Percentiles rank a stretch among this genome's conserved stretches.
phyloP scores from a whole-genome alignment of 2,888 invertebrate genomes.

The Metopia argyrocephala region DNA sequence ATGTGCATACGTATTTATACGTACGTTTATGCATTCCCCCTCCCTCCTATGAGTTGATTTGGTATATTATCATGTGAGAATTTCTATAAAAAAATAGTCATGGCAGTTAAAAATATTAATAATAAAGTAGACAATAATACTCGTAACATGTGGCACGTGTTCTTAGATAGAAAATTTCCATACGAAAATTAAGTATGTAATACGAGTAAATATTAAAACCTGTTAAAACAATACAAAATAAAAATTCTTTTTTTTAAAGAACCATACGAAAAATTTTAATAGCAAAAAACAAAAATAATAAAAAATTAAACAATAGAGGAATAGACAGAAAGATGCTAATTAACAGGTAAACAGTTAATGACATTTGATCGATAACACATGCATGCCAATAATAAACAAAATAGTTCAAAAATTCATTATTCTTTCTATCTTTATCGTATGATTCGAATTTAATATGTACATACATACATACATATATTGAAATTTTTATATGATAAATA shows the following conservation, averaged over 20 bases:
- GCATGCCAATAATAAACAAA: not conserved
- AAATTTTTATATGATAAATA: not conserved
- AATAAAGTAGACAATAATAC: constrained; percentile 23
- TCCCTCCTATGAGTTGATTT: constrained; percentile 15
- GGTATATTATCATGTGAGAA: constrained; percentile 57
- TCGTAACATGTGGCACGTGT: constrained; percentile 47
- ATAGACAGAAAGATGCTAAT: constrained; percentile 22
- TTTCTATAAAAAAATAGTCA: constrained; percentile 32
- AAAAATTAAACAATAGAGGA: not conserved
- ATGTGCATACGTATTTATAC: not conserved
- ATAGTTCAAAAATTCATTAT: not conserved
- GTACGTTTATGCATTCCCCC: not conserved
- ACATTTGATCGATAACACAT: constrained; percentile 20
- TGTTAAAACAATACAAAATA: constrained; percentile 24
- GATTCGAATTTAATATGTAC: not conserved
- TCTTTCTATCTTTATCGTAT: not conserved
- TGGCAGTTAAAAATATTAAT: not conserved
- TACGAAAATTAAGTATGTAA: constrained; percentile 7
- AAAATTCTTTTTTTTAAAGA: not conserved
- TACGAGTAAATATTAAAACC: constrained; percentile 24
- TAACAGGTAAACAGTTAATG: constrained; percentile 27
- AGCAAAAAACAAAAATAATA: constrained; percentile 4
- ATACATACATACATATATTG: not conserved
- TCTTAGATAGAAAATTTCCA: constrained; percentile 47
- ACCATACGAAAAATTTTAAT: constrained; percentile 15